These are phyloP conservation scores for Prenolepis imparis DNA, from an alignment of 2,888 invertebrate species.

Conservation along the genomic window DNA sequence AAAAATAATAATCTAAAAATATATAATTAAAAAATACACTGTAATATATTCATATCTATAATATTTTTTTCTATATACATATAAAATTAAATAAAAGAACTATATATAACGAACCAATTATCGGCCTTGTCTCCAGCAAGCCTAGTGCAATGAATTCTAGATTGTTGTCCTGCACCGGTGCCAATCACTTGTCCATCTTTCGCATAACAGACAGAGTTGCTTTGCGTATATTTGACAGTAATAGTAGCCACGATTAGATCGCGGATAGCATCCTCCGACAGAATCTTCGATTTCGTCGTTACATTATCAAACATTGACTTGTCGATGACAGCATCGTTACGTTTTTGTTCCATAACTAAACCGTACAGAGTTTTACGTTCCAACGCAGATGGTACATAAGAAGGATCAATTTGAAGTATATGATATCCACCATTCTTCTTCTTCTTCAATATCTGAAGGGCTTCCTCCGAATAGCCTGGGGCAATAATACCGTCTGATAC, in stretches of 20 bases:
- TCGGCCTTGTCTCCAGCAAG: slow-evolving; percentile 99
- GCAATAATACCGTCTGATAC: slow-evolving; percentile 99
- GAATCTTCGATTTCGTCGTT: slow-evolving; percentile 87
- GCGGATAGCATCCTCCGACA: slow-evolving; percentile 92
- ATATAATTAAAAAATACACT: slow-evolving; percentile 7
- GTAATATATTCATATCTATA: neutral
- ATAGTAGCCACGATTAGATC: slow-evolving; percentile 98
- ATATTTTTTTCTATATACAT: neutral
- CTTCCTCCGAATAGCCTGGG: slow-evolving; percentile 94
- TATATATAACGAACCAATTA: slow-evolving; percentile 92
- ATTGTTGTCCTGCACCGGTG: slow-evolving; percentile 99
- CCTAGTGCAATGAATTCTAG: slow-evolving; percentile 98
- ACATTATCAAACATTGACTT: slow-evolving; percentile 92
- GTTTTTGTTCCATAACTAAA: slow-evolving; percentile 93
- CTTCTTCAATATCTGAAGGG: slow-evolving; percentile 94
- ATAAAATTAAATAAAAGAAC: neutral
- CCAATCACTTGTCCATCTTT: slow-evolving; percentile 97
- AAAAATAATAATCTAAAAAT: neutral
- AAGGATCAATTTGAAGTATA: slow-evolving; percentile 96
- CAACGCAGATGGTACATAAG: slow-evolving; percentile 92
- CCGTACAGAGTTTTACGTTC: slow-evolving; percentile 96
- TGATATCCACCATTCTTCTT: slow-evolving; percentile 98
- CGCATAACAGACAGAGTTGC: slow-evolving; percentile 99
- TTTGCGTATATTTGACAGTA: slow-evolving; percentile 98
- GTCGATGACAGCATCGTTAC: slow-evolving; percentile 95